A percentile compares a stretch with the other conserved stretches of the same genome.
Conservation (phyloP, 1,140 invertebrate species). For the Magallana ariakensis region DNA sequence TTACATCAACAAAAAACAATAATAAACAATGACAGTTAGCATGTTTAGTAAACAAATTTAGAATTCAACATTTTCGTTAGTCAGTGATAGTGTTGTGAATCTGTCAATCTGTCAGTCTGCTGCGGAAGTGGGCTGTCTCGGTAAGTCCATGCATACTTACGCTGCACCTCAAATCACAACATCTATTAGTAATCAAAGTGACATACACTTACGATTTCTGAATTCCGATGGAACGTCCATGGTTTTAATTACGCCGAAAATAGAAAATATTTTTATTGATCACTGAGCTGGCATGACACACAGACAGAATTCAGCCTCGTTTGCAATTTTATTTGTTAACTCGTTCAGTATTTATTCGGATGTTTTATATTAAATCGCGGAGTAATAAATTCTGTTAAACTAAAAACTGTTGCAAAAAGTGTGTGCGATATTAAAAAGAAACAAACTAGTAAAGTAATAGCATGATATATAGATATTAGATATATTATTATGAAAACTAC, state of each 20-base stretch:
- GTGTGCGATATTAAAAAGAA: no score
- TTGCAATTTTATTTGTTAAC: neutral
- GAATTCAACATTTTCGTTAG: no score
- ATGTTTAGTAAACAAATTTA: no score
- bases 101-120: neutral
- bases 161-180: neutral
- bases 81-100: neutral
- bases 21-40: no score
- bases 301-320: constrained; percentile 33
- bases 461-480: no score
- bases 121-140: neutral
- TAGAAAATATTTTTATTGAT: neutral
- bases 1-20: no score
- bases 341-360: no score
- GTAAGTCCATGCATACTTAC: constrained; percentile 28
- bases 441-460: no score
- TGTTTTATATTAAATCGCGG: no score
- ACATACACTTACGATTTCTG: constrained; percentile 43
- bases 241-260: neutral
- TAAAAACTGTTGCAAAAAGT: no score
- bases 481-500: no score
- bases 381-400: no score
- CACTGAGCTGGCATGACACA: constrained; percentile 38
- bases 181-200: constrained; percentile 32
- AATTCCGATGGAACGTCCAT: constrained; percentile 31